Percentiles rank a stretch among this genome's conserved stretches.
Evolutionary conservation across 2,888 invertebrate species (phyloP).

Genomic region (Sthenelais limicola): DNA sequence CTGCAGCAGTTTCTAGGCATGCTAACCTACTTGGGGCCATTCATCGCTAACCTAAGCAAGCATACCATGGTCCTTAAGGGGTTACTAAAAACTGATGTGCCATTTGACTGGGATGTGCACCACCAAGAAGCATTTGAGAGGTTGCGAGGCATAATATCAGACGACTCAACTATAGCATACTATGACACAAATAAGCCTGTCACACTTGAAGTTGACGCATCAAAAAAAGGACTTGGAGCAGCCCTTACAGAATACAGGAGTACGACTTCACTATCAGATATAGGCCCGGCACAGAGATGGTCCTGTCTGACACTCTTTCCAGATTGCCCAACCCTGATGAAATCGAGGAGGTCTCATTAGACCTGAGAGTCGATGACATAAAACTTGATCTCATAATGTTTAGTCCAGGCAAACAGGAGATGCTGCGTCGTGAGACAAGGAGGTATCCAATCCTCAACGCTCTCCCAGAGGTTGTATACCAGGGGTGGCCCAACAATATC

Average conservation of each 20-base stretch:
- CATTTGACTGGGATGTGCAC: constrained; percentile 40
- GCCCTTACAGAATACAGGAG: constrained; percentile 43
- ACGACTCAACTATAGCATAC: neutral
- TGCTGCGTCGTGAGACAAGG: neutral
- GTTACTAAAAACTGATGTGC: constrained; percentile 43
- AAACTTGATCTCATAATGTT: neutral
- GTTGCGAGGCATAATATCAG: neutral
- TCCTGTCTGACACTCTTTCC: constrained; percentile 48
- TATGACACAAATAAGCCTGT: constrained; percentile 41
- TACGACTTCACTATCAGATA: constrained; percentile 46
- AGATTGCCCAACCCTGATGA: constrained; percentile 44
- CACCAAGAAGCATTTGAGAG: constrained; percentile 18
- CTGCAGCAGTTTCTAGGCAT: constrained; percentile 47
- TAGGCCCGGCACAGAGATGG: constrained; percentile 46
- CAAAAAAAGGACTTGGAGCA: constrained; percentile 52
- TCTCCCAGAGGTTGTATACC: constrained; percentile 18
- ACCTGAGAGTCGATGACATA: constrained; percentile 8
- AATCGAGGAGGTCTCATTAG: neutral
- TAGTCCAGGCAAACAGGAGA: neutral
- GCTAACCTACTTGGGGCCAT: constrained; percentile 44
- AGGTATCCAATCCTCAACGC: constrained; percentile 6
- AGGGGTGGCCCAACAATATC: too few species aligned
- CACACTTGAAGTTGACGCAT: constrained; percentile 33
- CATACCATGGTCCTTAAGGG: constrained; percentile 37
- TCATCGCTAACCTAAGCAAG: constrained; percentile 39